These are phyloP conservation scores for Pogonognathellus flavescens DNA, from an alignment of 1,140 invertebrate genomes.

Conservation along the genomic window DNA sequence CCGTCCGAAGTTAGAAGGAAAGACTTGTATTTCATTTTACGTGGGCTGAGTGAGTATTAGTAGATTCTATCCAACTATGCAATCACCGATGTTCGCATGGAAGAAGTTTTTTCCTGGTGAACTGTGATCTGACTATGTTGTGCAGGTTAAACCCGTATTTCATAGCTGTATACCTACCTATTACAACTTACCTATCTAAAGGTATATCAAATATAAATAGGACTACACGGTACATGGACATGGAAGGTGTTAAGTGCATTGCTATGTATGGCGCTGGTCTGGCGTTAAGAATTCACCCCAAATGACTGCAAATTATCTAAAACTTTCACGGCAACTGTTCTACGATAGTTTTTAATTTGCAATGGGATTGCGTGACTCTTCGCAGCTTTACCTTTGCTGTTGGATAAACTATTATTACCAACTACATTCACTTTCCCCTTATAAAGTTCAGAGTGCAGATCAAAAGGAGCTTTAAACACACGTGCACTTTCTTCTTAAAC, in stretches of 20 bases:
- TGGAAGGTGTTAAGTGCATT: conserved; percentile 21
- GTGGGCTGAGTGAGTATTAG: neutral
- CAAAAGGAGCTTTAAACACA: too few relatives aligned
- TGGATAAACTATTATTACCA: too few relatives aligned
- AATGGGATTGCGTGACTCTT: neutral
- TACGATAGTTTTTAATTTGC: neutral
- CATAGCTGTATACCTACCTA: too few relatives aligned
- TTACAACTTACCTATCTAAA: too few relatives aligned
- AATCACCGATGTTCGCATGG: neutral
- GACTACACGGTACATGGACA: neutral
- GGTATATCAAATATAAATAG: neutral
- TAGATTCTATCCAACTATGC: neutral
- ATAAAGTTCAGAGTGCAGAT: too few relatives aligned
- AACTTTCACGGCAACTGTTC: conserved; percentile 27
- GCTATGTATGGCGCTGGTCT: neutral
- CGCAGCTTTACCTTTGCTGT: neutral
- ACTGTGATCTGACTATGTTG: neutral
- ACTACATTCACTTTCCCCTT: too few relatives aligned
- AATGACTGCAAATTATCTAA: conserved; percentile 23
- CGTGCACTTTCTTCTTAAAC: too few relatives aligned
- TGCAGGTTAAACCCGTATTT: too few relatives aligned
- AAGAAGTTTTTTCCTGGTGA: neutral
- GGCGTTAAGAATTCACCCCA: conserved; percentile 9
- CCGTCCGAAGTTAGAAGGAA: conserved; percentile 7
- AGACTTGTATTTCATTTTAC: neutral